Evolutionary conservation across 1,140 invertebrate species (phyloP), one percentile per base, ranked within the genome.

Genomic region (Triops cancriformis): DNA sequence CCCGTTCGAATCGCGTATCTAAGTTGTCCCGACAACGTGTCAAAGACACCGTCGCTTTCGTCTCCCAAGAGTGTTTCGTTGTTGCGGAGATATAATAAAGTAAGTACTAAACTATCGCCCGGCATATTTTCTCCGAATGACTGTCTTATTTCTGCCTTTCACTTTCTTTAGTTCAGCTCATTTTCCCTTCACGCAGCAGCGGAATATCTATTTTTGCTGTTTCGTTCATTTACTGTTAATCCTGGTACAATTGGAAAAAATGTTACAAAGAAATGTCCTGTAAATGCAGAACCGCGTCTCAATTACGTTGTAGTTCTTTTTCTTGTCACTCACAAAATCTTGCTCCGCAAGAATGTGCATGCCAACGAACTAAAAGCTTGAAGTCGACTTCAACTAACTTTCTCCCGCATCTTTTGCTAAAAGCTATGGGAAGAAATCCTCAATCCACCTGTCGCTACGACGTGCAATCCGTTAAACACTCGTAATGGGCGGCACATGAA

Each of bases 401-500:
- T 4, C 31, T 37, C 31, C 7, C 31, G 31, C 31, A 37, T 37
- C 31, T 37, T 37, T 37, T 37, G 7, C 31, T 1, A 64, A 18
- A n/a, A 14, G 23, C 6, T 64, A 64, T 12, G 23, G 51, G 1
- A 64, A 64, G 9, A 78, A 6, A 31, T 18, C 77, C 1, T 26
- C 27, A 78, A 77, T 82, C 7, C 83, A 92, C 92, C 86, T 93
- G 88, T 79, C 94, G 88, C 77, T 91, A 87, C 0, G 97, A 85
- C 96, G 98, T 0, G 93, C 94, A 18, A 95, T 88, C 5, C 89
- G 87, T 1, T 92, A 86, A 0, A 89, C 90, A 27, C 91, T 88
- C 0, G 93, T 95, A 43, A 96, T 84, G 0, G 95, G 95, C 77
- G 93, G 95, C 83, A 97, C 95, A 82, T 97, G 92, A 51, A 97